Base-by-base conservation (phyloP, 64 coral and sea anemone species). In the Acropora yongei region DNA sequence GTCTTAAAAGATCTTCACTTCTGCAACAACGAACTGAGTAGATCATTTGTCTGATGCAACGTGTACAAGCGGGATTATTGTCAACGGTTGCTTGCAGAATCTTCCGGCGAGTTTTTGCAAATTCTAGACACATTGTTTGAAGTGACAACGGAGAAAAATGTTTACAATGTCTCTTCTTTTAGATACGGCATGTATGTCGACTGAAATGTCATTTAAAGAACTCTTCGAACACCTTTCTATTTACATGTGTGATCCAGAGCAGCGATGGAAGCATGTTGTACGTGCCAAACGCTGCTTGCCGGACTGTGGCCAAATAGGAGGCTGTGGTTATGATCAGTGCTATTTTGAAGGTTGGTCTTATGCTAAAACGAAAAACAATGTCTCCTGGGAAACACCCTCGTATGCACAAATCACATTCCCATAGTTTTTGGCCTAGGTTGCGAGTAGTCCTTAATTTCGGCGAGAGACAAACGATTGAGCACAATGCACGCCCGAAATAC, bases 101-200 rank as follows among this genome's bases (percentile, higher is more conserved):
- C 6, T 80, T 46, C 2, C 41, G 44, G 7, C 8, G 7, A 18
- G 30, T 30, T 30, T 30, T 30, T 63, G 0, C 58, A 63, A 63
- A 8, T 63, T 8, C 14, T 11, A 13, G 7, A 11, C 58, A 63
- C 7, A 14, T 13, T 13, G 11, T 11, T 30, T 30, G 30, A 63
- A 63, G 19, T 71, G 68, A 71, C 0, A 30, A 30, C 30, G 30
- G 30, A 30, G 30, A 30, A 30, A 30, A 30, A 30, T 30, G 30
- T 30, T 8, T 71, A 6, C 18, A 17, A 69, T 40, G 66, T n/a
- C 60, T 47, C 8, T 3, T 16, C 60, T 77, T 43, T 16, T 58
- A 98, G 96, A 98, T 82, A 99, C 97, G 12, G 97, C 97, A 2
- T 99, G 97, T 76, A 94, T 93, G 91, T 96, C 97, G 10, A 83